Conservation (phyloP, 2,797 vertebrate species). For the Tapera naevia region DNA sequence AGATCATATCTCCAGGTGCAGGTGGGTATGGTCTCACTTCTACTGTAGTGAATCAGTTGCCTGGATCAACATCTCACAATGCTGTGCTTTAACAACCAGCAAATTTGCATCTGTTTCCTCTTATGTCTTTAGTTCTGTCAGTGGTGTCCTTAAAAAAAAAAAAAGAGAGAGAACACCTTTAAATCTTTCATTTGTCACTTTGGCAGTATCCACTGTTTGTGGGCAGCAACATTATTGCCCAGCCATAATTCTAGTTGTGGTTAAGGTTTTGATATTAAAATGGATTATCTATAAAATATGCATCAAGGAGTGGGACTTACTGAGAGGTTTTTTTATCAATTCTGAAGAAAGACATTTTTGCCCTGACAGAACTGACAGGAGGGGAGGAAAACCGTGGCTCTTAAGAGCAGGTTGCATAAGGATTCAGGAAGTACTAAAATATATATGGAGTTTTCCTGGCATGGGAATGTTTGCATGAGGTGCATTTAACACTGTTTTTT, state of each 20-base stretch:
- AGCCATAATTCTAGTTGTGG: not conserved
- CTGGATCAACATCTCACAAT: not conserved
- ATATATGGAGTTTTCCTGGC: not conserved
- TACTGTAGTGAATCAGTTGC: not conserved
- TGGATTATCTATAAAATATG: not conserved
- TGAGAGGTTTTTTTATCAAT: not conserved
- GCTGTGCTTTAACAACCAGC: not conserved
- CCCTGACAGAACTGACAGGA: not conserved
- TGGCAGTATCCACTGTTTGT: not conserved
- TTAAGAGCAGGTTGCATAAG: not conserved
- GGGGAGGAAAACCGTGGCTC: accelerated
- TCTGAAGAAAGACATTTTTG: not conserved
- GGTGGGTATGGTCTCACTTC: not conserved
- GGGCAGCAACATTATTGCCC: not conserved
- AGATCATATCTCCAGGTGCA: not conserved
- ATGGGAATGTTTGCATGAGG: not conserved
- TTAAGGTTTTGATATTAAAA: not conserved
- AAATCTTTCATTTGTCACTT: not conserved
- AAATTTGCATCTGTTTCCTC: not conserved
- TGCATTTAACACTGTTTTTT: not conserved
- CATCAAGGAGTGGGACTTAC: not conserved
- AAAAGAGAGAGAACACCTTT: too few relatives aligned
- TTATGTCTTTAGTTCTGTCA: not conserved
- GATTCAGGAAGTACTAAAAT: not conserved
- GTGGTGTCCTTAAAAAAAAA: not conserved